A percentile compares a stretch with the other conserved stretches of the same genome.
Conservation (phyloP, 2,888 invertebrate species). For the Deroplatys truncata region DNA sequence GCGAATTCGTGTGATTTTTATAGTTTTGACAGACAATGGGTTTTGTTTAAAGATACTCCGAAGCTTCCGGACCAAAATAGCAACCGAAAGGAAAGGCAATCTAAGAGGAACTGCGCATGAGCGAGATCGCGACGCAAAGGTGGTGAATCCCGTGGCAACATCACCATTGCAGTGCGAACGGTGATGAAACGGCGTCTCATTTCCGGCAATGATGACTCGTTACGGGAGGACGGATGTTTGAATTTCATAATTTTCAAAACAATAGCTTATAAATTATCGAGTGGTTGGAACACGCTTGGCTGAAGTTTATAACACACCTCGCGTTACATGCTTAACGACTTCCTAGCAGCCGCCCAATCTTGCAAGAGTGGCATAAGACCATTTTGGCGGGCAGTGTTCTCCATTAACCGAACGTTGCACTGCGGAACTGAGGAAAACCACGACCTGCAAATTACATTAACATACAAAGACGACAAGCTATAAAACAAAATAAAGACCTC, state of each 20-base stretch:
- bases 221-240: neutral
- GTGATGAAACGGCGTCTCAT: neutral
- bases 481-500: too few species aligned
- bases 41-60: too few species aligned
- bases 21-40: too few species aligned
- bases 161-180: neutral
- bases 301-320: conserved; percentile 11
- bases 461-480: too few species aligned
- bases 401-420: too few species aligned
- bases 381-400: too few species aligned
- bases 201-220: neutral
- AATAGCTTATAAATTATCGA: conserved; percentile 6
- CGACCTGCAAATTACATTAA: too few species aligned
- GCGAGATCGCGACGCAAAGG: neutral
- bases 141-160: neutral
- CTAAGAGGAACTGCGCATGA: neutral
- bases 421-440: too few species aligned
- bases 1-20: too few species aligned
- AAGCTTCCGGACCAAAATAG: neutral
- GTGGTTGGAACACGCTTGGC: neutral
- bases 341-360: neutral
- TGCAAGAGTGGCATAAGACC: neutral
- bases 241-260: conserved; percentile 1
- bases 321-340: neutral
- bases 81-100: neutral